These are phyloP conservation scores for Microctonus hyperodae DNA, from an alignment of 2,888 invertebrate species.

Conservation along the genomic window DNA sequence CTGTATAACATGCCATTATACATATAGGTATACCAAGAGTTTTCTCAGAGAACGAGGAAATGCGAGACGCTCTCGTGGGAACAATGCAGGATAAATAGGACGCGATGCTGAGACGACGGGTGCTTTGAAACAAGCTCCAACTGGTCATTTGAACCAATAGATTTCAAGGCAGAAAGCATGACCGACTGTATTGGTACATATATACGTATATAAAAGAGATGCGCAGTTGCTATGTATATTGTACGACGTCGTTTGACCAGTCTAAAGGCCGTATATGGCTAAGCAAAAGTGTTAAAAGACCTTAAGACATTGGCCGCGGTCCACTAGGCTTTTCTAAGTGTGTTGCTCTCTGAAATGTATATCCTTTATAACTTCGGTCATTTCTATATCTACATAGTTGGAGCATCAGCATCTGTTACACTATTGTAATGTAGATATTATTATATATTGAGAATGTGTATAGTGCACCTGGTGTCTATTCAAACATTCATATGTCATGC, in stretches of 20 bases:
- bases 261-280: constrained; percentile 23
- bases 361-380: constrained; percentile 36
- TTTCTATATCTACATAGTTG: not conserved
- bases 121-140: constrained; percentile 20
- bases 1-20: not conserved
- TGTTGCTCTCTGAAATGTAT: constrained; percentile 55
- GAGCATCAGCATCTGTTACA: constrained; percentile 15
- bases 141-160: constrained; percentile 31
- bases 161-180: constrained; percentile 19
- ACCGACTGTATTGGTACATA: no score
- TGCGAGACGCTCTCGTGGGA: constrained; percentile 22
- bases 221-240: constrained; percentile 38
- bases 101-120: constrained; percentile 10
- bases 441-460: not conserved
- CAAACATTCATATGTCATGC: not conserved
- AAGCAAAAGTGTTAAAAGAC: constrained; percentile 37
- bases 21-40: constrained; percentile 2
- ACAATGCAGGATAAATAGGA: constrained; percentile 23
- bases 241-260: constrained; percentile 43
- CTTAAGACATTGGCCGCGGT: constrained; percentile 40
- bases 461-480: not conserved
- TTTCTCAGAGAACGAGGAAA: constrained; percentile 12
- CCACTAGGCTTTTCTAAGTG: constrained; percentile 45
- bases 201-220: constrained; percentile 16
- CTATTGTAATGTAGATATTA: constrained; percentile 3